These are phyloP conservation scores for Villa cingulata DNA, from an alignment of 2,888 invertebrate genomes.

Conservation along the genomic window DNA sequence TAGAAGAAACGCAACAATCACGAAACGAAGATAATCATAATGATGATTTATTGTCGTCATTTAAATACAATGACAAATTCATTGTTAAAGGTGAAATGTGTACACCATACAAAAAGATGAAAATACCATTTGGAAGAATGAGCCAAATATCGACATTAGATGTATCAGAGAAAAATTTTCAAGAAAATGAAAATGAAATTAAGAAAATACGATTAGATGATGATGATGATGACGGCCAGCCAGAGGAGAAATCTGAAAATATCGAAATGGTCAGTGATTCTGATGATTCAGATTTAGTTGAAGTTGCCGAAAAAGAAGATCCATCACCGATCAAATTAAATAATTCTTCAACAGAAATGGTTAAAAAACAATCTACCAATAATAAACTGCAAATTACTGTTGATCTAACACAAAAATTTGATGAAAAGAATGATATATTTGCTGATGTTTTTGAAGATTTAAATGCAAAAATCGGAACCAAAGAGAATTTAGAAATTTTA, in stretches of 20 bases:
- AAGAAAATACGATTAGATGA: not conserved
- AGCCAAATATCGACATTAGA: not conserved
- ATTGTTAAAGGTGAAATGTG: constrained; percentile 8
- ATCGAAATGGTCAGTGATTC: constrained; percentile 13
- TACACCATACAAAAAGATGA: not conserved
- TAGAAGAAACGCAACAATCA: constrained; percentile 27
- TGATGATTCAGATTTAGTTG: constrained; percentile 27
- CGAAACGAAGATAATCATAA: not conserved
- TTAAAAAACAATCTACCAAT: constrained; percentile 5
- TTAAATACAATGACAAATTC: constrained; percentile 9
- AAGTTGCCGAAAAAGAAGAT: constrained; percentile 13
- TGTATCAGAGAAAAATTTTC: not conserved
- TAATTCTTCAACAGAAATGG: not conserved
- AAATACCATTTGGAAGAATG: not conserved
- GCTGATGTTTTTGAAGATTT: constrained; percentile 48
- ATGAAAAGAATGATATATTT: constrained; percentile 50
- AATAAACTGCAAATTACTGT: constrained; percentile 34
- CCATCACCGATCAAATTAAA: not conserved
- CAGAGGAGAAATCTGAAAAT: constrained; percentile 9
- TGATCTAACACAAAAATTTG: constrained; percentile 36
- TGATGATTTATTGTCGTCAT: not conserved
- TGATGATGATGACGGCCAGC: not conserved
- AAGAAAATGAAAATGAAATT: not conserved
- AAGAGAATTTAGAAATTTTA: not conserved
- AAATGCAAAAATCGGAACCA: not conserved